Percentiles rank a stretch among this genome's conserved stretches.
phyloP scores from a whole-genome alignment of 2,797 vertebrate species.

The Alcedo atthis region DNA sequence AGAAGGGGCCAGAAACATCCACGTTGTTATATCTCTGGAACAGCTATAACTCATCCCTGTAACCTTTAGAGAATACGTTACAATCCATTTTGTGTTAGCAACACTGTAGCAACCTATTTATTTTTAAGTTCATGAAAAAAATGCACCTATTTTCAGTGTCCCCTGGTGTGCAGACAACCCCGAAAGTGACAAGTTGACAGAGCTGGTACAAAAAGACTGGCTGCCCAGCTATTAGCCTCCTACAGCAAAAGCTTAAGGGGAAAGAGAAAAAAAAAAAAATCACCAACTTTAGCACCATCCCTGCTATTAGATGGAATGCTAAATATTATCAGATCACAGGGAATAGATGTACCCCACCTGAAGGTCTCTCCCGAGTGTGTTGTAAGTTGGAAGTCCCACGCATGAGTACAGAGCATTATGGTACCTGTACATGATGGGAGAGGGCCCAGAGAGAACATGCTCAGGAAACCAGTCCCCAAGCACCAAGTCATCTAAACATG shows the following conservation, averaged over 20 bases:
- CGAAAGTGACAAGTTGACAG: slow-evolving; percentile 30
- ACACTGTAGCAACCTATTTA: slow-evolving; percentile 8
- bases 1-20: slow-evolving; percentile 43
- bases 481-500: neutral
- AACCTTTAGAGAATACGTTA: slow-evolving; percentile 46
- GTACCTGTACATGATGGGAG: neutral
- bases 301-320: neutral
- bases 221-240: neutral
- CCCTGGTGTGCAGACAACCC: neutral
- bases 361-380: neutral
- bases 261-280: neutral
- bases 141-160: slow-evolving; percentile 24
- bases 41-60: slow-evolving; percentile 36
- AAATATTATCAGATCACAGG: neutral
- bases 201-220: neutral
- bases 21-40: neutral
- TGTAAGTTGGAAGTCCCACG: neutral
- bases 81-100: slow-evolving; percentile 55
- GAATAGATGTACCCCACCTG: fast-evolving
- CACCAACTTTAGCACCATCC: neutral
- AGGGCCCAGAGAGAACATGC: neutral
- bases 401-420: neutral
- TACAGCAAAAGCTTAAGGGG: neutral
- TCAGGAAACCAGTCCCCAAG: neutral
- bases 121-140: slow-evolving; percentile 56